Base-by-base conservation (phyloP, 2,888 invertebrate species). In the Automeris io region DNA sequence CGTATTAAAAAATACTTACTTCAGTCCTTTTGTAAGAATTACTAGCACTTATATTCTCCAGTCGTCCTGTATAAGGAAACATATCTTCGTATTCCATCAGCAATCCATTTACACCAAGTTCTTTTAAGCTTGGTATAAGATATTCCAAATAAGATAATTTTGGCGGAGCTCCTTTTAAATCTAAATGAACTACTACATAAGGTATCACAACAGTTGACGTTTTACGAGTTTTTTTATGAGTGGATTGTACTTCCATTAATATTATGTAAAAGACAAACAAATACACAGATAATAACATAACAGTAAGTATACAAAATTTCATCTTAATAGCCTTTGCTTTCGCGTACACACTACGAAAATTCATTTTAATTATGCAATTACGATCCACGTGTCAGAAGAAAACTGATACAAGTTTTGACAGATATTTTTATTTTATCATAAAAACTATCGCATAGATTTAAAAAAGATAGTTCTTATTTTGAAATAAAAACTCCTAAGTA, bases 21-120 rank as follows among this genome's bases (percentile, higher is more conserved):
- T 81, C 66, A n/a, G 29, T 3, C 51, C 51, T 72, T 0, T 47
- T 76, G 61, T 95, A 96, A 37, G 90, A 88, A 64, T 92, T 91
- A 1, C 69, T 72, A 3, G 92, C 90, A 26, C 90, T 87, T 25
- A 93, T 73, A 48, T 89, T 89, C 18, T 67, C 68, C 5, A 93
- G 69, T 5, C 62, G 66, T 0, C 89, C 92, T 21, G 82, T 70
- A 65, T 91, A 96, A 0, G 95, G 95, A 71, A 95, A 95, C 92
- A 93, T 95, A 56, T 96, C 95, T 69, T 96, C 95, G 65, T 95
- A 96, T 63, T 96, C 95, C 22, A 96, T 83, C 3, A 95, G 75
- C 8, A 96, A 62, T 1, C 93, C 95, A 16, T 92, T 95, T 0
- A 91, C 94, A n/a, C 94, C 92, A 25, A 91, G 62, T 16, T 77